These are phyloP conservation scores for Notodonta ziczac DNA, from an alignment of 2,888 invertebrate genomes.

Conservation along the genomic window DNA sequence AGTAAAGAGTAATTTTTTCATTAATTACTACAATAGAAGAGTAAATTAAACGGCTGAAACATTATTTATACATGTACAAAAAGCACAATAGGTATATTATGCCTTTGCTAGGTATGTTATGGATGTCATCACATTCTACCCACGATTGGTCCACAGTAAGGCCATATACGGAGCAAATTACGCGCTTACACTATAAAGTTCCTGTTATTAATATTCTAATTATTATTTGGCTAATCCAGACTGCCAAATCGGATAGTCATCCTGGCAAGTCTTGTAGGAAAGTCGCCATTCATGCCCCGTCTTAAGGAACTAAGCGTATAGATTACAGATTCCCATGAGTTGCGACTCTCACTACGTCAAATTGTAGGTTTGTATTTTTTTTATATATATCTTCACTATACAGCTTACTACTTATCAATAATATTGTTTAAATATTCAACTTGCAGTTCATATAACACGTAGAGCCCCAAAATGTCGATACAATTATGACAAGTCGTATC, in stretches of 20 bases:
- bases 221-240: neutral
- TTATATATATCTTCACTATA: slow-evolving; percentile 17
- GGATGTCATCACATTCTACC: slow-evolving; percentile 53
- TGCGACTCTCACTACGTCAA: neutral
- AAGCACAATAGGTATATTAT: slow-evolving; percentile 40
- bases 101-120: slow-evolving; percentile 50
- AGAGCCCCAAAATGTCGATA: slow-evolving; percentile 28
- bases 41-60: neutral
- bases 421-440: slow-evolving; percentile 25
- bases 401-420: slow-evolving; percentile 32
- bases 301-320: neutral
- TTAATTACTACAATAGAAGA: neutral
- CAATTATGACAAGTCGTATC: slow-evolving; percentile 20
- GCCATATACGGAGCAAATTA: slow-evolving; percentile 58
- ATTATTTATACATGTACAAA: slow-evolving; percentile 44
- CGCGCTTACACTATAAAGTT: slow-evolving; percentile 21
- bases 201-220: neutral
- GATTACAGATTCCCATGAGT: neutral
- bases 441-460: slow-evolving; percentile 41
- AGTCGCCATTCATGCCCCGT: neutral
- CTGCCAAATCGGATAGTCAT: neutral
- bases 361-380: neutral
- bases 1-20: neutral
- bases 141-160: slow-evolving; percentile 79
- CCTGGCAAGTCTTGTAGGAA: neutral